Conservation (phyloP, 2,113 vertebrate species). For the Hippocampus abdominalis region DNA sequence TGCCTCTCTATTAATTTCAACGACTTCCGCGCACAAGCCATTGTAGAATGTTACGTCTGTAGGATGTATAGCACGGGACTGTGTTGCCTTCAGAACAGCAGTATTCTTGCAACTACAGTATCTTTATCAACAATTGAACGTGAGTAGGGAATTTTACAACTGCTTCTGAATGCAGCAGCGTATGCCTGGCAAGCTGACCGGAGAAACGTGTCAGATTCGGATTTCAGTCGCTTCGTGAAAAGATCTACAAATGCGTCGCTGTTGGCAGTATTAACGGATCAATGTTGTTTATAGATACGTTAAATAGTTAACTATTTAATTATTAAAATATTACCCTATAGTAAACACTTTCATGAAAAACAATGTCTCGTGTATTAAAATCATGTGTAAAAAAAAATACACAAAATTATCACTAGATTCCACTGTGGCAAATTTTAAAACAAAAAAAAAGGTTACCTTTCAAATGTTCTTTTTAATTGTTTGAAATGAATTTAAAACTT, state of each 20-base stretch:
- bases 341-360: too few relatives aligned
- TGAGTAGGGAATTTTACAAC: background rate
- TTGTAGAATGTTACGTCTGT: background rate
- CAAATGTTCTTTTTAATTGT: too few relatives aligned
- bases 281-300: too few relatives aligned
- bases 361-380: background rate
- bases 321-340: too few relatives aligned
- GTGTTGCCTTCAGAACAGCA: background rate
- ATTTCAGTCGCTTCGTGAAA: background rate
- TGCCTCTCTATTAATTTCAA: background rate
- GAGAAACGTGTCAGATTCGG: constrained; percentile 34
- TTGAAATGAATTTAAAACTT: too few relatives aligned
- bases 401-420: background rate
- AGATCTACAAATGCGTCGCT: too few relatives aligned
- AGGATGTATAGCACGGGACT: background rate
- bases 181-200: background rate
- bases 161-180: constrained; percentile 15
- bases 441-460: too few relatives aligned
- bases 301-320: too few relatives aligned
- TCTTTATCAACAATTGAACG: background rate
- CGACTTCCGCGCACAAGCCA: background rate
- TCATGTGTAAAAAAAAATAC: background rate
- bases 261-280: too few relatives aligned
- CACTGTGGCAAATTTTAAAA: background rate
- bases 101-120: background rate